A percentile compares a stretch with the other conserved stretches of the same genome.
Conservation (phyloP, 1,140 invertebrate species). For the Varroa destructor region DNA sequence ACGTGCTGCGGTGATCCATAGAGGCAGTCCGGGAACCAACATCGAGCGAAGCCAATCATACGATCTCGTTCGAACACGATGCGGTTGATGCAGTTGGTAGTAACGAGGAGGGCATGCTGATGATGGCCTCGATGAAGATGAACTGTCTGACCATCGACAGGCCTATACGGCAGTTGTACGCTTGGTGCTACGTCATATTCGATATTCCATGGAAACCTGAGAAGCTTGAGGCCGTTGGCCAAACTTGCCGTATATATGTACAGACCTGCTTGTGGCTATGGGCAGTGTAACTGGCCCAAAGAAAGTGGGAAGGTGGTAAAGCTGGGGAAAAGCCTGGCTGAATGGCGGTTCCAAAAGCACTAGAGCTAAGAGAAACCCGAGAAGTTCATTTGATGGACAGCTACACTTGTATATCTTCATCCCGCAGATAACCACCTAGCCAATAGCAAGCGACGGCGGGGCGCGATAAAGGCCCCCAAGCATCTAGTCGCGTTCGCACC, state of each 20-base stretch:
- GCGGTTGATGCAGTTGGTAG: no score
- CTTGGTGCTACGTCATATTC: background rate
- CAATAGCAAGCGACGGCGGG: no score
- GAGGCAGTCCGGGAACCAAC: no score
- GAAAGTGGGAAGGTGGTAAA: slow-evolving; percentile 4
- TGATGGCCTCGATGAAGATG: slow-evolving; percentile 27
- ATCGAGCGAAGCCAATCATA: no score
- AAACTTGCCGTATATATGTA: background rate
- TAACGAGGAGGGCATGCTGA: background rate
- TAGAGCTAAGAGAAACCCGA: slow-evolving; percentile 18
- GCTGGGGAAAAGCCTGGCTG: background rate
- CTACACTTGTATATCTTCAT: slow-evolving; percentile 26
- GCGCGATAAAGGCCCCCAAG: no score
- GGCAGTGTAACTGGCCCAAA: no score
- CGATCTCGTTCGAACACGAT: no score
- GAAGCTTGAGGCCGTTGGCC: slow-evolving; percentile 26
- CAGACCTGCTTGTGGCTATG: no score
- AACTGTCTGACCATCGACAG: slow-evolving; percentile 2
- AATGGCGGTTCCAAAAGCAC: background rate
- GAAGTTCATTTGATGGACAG: slow-evolving; percentile 28
- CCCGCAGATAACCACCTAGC: no score
- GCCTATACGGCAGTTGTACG: background rate
- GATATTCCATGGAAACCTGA: slow-evolving; percentile 20
- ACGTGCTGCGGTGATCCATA: no score
- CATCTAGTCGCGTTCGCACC: no score